Evolutionary conservation across 2,888 invertebrate genomes (phyloP).

Genomic region (Lasioglossum marginatum): DNA sequence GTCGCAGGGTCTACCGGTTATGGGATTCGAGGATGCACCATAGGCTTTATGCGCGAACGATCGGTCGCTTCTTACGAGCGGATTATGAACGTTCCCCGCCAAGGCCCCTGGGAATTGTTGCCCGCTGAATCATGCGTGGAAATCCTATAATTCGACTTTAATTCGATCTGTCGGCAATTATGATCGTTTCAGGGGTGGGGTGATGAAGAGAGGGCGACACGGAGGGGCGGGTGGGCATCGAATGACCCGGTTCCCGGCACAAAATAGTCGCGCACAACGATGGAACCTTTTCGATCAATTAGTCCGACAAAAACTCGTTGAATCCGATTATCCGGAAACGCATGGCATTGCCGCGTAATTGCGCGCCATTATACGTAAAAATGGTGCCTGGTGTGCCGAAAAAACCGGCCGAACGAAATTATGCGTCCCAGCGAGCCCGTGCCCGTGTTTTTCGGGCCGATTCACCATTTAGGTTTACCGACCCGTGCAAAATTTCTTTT

Average conservation of each 20-base stretch:
- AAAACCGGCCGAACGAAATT: slow-evolving; percentile 37
- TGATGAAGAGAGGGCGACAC: neutral
- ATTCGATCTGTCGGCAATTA: slow-evolving; percentile 74
- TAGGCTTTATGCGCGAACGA: slow-evolving; percentile 65
- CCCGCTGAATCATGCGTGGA: slow-evolving; percentile 74
- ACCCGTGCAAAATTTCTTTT: slow-evolving; percentile 50
- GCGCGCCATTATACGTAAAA: slow-evolving; percentile 40
- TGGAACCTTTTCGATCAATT: slow-evolving; percentile 40
- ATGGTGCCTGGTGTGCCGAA: slow-evolving; percentile 3
- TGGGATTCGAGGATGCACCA: slow-evolving; percentile 59
- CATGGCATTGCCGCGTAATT: slow-evolving; percentile 38
- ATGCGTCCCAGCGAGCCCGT: slow-evolving; percentile 30
- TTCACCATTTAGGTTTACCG: slow-evolving; percentile 41
- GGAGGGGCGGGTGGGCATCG: neutral
- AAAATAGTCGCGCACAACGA: neutral
- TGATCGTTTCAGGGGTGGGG: neutral
- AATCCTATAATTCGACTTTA: slow-evolving; percentile 82
- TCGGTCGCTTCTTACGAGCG: slow-evolving; percentile 64
- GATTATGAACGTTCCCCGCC: slow-evolving; percentile 64
- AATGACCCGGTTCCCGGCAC: neutral
- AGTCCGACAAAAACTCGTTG: slow-evolving; percentile 19
- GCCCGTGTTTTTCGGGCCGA: slow-evolving; percentile 35
- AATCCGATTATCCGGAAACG: slow-evolving; percentile 10
- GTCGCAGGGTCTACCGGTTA: slow-evolving; percentile 49
- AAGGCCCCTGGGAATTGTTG: slow-evolving; percentile 64